Base-by-base conservation (phyloP, 2,797 vertebrate genomes). In the Scolopax rusticola region DNA sequence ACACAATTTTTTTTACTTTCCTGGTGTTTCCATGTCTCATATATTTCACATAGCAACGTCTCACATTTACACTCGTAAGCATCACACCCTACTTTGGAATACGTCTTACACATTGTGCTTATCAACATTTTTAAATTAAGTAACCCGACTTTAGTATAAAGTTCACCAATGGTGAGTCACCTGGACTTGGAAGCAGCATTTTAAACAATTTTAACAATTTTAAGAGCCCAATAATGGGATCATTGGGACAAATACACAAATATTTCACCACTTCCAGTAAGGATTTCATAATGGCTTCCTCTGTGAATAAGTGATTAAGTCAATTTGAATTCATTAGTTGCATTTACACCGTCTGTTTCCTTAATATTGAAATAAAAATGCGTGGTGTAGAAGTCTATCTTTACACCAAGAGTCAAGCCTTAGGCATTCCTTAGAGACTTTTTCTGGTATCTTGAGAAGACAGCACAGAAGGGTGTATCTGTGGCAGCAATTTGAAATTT, bases 401-500 rank as follows among this genome's bases (percentile, higher is more conserved):
- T 92, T 91, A 90, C 1, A 9, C 25, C 4, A 27, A 40, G 64
- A 93, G 93, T 89, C 75, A 95, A 91, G 88, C 77, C 91, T 71
- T 76, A 92, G 92, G 91, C 94, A 95, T 96, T 95, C 82, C 95
- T 94, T 53, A 57, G 88, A 92, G 86, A 92, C 71, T 92, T 93
- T 92, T 96, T 91, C 91, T 97, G 93, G 68, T 84, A 95, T 97
- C 91, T 93, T 64, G 68, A 90, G 95, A 94, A 94, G 73, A 89
- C 95, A 93, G 88, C 65, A 78, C 90, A 93, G 83, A 94, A 90
- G 96, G 95, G 93, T 93, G 96, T 86, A 96, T 77, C 88, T 1
- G 71, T 88, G 78, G 90, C 77, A 95, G 95, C 83, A 95, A 93
- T 95, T 90, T 96, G 43, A 97, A 93, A 95, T 97, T 94, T 94